Evolutionary conservation across 2,113 vertebrate genomes (phyloP).

Genomic region (Dipodomys stephensi): DNA sequence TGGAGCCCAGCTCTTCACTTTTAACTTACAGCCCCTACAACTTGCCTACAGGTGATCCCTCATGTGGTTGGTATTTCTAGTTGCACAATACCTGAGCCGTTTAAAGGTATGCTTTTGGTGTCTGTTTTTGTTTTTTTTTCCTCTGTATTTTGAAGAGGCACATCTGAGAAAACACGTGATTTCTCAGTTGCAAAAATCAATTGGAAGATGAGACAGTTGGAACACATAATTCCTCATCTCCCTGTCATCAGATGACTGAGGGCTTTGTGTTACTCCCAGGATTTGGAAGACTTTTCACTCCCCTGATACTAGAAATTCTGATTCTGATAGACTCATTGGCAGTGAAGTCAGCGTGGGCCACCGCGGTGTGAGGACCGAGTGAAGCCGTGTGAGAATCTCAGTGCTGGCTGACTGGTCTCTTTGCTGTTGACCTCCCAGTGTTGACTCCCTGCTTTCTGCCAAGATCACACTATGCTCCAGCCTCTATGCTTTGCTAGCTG

Average conservation of each 20-base stretch:
- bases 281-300: constrained; percentile 28
- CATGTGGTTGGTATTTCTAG: neutral
- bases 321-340: constrained; percentile 57
- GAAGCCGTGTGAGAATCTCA: neutral
- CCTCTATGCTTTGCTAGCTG: neutral
- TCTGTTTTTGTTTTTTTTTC: neutral
- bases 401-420: neutral
- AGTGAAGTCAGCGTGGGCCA: neutral
- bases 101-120: neutral
- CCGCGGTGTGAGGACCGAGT: neutral
- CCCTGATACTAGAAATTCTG: constrained; percentile 36
- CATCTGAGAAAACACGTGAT: constrained; percentile 22
- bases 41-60: neutral
- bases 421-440: neutral
- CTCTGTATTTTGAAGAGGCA: constrained; percentile 23
- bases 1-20: neutral
- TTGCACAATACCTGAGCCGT: too few relatives aligned
- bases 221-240: constrained; percentile 46
- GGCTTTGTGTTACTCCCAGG: neutral
- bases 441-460: neutral
- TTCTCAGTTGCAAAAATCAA: constrained; percentile 52
- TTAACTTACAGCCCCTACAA: neutral
- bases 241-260: constrained; percentile 30
- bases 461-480: neutral
- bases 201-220: constrained; percentile 17